These are phyloP conservation scores for Agonopterix heracliana DNA, from an alignment of 2,888 invertebrate genomes.

Conservation along the genomic window DNA sequence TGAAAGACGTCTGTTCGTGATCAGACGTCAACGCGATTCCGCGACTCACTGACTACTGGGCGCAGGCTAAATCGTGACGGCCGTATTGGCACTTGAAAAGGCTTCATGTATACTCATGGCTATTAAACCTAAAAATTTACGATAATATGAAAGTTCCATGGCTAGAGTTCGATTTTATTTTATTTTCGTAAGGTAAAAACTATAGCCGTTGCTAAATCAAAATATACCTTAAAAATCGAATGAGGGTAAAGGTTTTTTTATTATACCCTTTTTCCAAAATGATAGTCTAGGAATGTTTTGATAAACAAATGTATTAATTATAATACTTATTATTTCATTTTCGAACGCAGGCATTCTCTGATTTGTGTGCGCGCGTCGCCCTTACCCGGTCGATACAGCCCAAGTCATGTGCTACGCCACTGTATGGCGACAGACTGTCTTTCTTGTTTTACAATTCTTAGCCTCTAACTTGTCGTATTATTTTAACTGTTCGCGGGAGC, in stretches of 20 bases:
- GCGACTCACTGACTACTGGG: slow-evolving; percentile 58
- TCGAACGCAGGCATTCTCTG: slow-evolving; percentile 31
- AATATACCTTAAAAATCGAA: background rate
- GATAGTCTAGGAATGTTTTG: slow-evolving; percentile 3
- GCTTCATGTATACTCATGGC: slow-evolving; percentile 22
- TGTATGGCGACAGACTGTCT: slow-evolving; percentile 69
- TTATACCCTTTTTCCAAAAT: slow-evolving; percentile 1
- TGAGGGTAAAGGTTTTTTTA: background rate
- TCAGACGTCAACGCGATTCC: slow-evolving; percentile 55
- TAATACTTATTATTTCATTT: slow-evolving; percentile 10
- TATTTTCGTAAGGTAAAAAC: too few relatives aligned
- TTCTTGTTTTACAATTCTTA: slow-evolving; percentile 58
- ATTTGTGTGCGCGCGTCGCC: slow-evolving; percentile 66
- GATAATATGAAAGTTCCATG: background rate
- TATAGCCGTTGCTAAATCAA: background rate
- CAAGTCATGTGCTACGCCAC: slow-evolving; percentile 39
- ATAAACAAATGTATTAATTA: too few relatives aligned
- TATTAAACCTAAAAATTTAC: slow-evolving; percentile 3
- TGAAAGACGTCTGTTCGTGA: slow-evolving; percentile 32
- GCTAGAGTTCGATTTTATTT: too few relatives aligned
- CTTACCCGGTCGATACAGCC: slow-evolving; percentile 64
- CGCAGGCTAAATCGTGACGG: slow-evolving; percentile 42
- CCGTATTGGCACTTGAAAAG: slow-evolving; percentile 44
- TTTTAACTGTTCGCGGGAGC: background rate
- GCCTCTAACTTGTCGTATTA: slow-evolving; percentile 17